phyloP scores from a whole-genome alignment of 2,888 invertebrate species.

The Drosophila multiciliata region DNA sequence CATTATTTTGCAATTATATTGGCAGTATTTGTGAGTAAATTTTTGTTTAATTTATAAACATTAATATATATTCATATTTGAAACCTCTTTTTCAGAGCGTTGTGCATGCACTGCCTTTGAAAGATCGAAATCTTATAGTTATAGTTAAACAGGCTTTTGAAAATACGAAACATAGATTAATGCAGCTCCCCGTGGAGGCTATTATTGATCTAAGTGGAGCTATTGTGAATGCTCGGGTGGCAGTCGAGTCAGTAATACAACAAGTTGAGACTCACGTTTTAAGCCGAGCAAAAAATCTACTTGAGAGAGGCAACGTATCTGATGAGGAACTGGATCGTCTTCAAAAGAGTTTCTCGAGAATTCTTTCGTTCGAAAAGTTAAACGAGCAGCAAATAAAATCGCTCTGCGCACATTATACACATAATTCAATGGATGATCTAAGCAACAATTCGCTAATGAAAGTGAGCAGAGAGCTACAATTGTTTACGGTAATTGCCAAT shows the following conservation, averaged over 20 bases:
- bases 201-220: neutral
- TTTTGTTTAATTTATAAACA: neutral
- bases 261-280: neutral
- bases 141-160: constrained; percentile 8
- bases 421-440: neutral
- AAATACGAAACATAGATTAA: neutral
- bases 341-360: neutral
- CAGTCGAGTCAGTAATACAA: neutral
- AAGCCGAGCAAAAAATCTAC: neutral
- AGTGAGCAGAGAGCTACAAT: neutral
- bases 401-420: neutral
- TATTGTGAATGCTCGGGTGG: constrained; percentile 3
- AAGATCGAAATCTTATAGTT: constrained; percentile 11
- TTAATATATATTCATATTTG: neutral
- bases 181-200: neutral
- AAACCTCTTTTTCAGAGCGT: constrained; percentile 8
- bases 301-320: neutral
- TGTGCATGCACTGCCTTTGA: neutral
- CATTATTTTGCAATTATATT: neutral
- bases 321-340: neutral
- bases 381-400: neutral
- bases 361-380: neutral
- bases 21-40: constrained; percentile 5
- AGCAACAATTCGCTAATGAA: neutral
- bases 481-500: neutral